A percentile compares a stretch with the other conserved stretches of the same genome.
These are phyloP conservation scores for Octodon degus DNA, from an alignment of 2,113 vertebrate genomes.

Conservation along the genomic window DNA sequence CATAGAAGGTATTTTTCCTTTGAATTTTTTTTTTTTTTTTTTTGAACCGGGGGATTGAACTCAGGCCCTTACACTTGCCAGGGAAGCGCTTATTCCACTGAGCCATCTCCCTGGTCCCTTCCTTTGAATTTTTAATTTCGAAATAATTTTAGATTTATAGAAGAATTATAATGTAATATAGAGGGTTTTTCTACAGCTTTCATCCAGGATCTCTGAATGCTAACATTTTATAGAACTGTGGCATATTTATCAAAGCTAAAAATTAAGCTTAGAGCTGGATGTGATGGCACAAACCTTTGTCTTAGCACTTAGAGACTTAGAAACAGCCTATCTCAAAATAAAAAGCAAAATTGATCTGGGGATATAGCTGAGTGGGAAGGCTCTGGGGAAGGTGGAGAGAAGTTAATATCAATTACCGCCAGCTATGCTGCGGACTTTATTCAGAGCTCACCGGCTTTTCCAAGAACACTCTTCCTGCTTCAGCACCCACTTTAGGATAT, in stretches of 20 bases:
- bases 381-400: neutral
- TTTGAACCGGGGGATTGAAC: too few species aligned
- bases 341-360: neutral
- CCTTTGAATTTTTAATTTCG: neutral
- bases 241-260: neutral
- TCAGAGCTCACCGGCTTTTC: neutral
- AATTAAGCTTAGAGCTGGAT: neutral
- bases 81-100: too few species aligned
- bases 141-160: constrained; percentile 41
- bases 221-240: neutral
- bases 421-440: neutral
- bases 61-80: too few species aligned
- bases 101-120: too few species aligned
- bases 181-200: neutral
- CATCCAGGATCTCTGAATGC: neutral
- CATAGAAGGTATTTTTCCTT: neutral
- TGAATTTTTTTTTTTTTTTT: too few species aligned
- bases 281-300: neutral
- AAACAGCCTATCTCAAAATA: neutral
- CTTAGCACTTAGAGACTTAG: neutral
- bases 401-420: neutral
- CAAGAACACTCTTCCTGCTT: neutral
- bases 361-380: neutral
- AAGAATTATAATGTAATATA: neutral
- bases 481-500: neutral